Evolutionary conservation across 2,113 vertebrate species (phyloP).

Genomic region (Scophthalmus maximus): DNA sequence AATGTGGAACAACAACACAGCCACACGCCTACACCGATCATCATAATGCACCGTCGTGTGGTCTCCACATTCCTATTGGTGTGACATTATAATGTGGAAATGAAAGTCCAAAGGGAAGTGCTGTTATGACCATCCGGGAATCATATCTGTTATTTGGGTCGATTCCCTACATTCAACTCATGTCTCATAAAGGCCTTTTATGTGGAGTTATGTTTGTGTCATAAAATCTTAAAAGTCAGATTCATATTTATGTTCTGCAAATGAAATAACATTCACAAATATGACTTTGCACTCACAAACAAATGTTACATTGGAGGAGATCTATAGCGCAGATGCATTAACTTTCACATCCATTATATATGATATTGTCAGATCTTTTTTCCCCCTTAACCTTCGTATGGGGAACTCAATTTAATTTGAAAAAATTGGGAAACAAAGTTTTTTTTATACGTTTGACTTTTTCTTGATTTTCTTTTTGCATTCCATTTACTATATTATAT

Average conservation of each 20-base stretch:
- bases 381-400: not conserved
- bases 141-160: conserved; percentile 46
- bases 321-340: no score
- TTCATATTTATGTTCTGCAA: no score
- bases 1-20: conserved; percentile 37
- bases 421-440: no score
- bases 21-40: conserved; percentile 4
- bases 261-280: not conserved
- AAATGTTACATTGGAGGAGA: no score
- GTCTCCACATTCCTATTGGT: conserved; percentile 39
- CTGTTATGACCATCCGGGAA: conserved; percentile 63
- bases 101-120: not conserved
- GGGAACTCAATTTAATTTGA: no score
- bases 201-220: conserved; percentile 7
- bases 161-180: conserved; percentile 52
- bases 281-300: no score
- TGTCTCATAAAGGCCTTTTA: conserved; percentile 21
- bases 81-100: conserved; percentile 20
- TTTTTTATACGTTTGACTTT: no score
- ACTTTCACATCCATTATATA: no score
- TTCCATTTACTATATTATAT: no score
- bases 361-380: no score
- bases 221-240: not conserved
- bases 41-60: conserved; percentile 40
- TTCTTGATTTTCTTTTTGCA: no score